Percentiles rank a stretch among this genome's conserved stretches.
Evolutionary conservation across 2,797 vertebrate genomes (phyloP).

Genomic region (Malurus splendens): DNA sequence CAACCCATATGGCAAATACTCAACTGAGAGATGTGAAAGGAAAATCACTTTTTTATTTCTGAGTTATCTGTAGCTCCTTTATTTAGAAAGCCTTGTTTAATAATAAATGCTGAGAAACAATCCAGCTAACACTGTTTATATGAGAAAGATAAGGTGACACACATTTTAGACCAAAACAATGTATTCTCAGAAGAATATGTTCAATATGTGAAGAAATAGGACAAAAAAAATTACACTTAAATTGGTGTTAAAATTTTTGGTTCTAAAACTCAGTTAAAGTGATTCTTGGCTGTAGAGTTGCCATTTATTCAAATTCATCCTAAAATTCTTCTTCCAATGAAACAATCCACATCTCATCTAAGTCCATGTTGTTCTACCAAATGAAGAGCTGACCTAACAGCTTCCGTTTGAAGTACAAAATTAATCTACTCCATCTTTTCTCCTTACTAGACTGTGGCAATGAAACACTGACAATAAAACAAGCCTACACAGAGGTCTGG

Average conservation of each 20-base stretch:
- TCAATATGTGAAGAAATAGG: neutral
- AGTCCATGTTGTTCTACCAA: neutral
- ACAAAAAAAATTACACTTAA: neutral
- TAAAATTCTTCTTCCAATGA: neutral
- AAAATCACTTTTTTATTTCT: conserved; percentile 64
- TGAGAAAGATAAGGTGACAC: neutral
- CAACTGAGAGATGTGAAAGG: conserved; percentile 63
- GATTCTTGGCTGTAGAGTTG: neutral
- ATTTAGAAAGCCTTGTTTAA: conserved; percentile 35
- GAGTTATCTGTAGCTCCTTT: conserved; percentile 52
- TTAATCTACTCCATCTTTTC: neutral
- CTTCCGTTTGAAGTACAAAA: neutral
- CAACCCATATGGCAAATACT: conserved; percentile 75
- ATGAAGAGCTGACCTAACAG: neutral
- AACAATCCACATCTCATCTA: neutral
- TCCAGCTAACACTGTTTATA: neutral
- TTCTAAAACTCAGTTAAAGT: neutral
- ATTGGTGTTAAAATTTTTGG: neutral
- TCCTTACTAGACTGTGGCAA: neutral
- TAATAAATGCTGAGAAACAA: conserved; percentile 20
- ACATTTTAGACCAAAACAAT: neutral
- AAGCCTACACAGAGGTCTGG: neutral
- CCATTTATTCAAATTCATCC: neutral
- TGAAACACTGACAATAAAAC: neutral
- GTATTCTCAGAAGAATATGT: neutral